Conservation (phyloP, 2,888 invertebrate species). For the Desoria tigrina region DNA sequence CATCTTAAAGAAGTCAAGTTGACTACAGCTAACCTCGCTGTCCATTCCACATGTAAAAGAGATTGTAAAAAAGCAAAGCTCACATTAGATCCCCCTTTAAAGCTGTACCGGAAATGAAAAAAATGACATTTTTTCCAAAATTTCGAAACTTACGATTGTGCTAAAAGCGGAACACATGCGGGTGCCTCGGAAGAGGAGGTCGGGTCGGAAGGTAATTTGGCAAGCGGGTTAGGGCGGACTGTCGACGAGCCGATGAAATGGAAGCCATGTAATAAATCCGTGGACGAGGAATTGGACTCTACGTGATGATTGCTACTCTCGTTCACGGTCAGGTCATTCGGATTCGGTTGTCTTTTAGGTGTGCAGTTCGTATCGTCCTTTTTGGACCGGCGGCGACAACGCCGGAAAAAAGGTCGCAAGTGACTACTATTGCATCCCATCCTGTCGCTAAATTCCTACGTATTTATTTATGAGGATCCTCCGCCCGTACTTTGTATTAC, state of each 20-base stretch:
- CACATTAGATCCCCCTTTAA: too few relatives aligned
- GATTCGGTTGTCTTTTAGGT: constrained; percentile 7
- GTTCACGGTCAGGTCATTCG: neutral
- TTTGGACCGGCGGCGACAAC: constrained; percentile 16
- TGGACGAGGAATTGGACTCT: neutral
- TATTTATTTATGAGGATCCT: too few relatives aligned
- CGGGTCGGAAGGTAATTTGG: too few relatives aligned
- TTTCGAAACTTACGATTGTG: constrained; percentile 16
- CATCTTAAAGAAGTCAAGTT: constrained; percentile 90
- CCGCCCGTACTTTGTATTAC: too few relatives aligned
- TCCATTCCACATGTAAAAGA: too few relatives aligned
- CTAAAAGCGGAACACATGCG: constrained; percentile 9
- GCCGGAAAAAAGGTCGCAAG: constrained; percentile 11
- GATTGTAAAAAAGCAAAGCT: too few relatives aligned
- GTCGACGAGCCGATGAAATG: neutral
- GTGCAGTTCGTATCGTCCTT: constrained; percentile 7
- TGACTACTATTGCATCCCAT: constrained; percentile 15
- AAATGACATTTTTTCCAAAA: too few relatives aligned
- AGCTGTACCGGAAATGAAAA: too few relatives aligned
- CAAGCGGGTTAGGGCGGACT: neutral
- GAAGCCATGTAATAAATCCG: constrained; percentile 15
- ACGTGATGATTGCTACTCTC: constrained; percentile 9
- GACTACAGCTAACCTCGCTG: constrained; percentile 86
- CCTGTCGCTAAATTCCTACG: neutral
- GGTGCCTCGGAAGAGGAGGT: constrained; percentile 15